Base-by-base conservation (phyloP, 2,888 invertebrate genomes). In the Ornithoptera alexandrae region DNA sequence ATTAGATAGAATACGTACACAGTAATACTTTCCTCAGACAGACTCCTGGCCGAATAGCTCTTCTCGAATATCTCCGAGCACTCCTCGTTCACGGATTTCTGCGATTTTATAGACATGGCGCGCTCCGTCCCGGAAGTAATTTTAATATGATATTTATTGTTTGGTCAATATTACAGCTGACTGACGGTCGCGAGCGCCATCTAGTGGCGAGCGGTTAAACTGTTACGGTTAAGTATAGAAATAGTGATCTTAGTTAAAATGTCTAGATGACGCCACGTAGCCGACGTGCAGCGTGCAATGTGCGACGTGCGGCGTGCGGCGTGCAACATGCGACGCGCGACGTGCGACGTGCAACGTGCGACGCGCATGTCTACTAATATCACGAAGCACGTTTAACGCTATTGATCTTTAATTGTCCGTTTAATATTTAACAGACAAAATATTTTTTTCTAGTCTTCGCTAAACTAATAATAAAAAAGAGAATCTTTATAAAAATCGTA, bases 51-150 rank as follows among this genome's bases (percentile, higher is more conserved):
- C 0, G 90, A 90, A 75, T 86, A 89, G 74, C 88, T 90, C 71
- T 77, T 86, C 46, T 90, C 90, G 39, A 88, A 82, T 71, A 89
- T 84, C 67, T 92, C 91, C 0, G 89, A 89, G 77, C 81, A 86
- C 72, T 91, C 90, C 0, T 92, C 90, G 58, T 84, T 84, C 50
- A 88, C 74, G 1, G 88, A 90, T 78, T 86, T 90, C 66, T 86
- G 85, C 0, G 91, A 91, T 79, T 89, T 89, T 73, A 88, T 81
- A 64, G 92, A 92, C 92, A 92, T 92, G 73, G 73, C 75, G 83
- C 10, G 46, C 22, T n/a, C 8, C 2, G 15, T 17, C 15, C 50
- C 46, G 17, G 17, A 12, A 59, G 24, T 39, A 20, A 8, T 1
- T 18, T 68, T 56, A 30, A 6, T 36, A 42, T 64, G 56, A 8